phyloP scores from a whole-genome alignment of 2,888 invertebrate genomes.

The Hydriomena furcata region DNA sequence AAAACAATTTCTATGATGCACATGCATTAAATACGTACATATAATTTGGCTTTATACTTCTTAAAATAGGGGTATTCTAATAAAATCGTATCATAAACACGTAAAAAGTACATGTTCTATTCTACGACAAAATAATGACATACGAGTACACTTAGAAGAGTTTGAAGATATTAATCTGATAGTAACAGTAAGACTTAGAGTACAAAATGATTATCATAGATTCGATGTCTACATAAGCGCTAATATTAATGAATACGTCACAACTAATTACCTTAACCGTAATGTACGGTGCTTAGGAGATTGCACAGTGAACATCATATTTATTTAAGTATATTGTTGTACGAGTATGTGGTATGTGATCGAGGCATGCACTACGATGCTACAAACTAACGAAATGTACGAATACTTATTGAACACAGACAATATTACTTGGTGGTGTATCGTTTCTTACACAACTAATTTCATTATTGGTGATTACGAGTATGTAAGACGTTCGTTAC shows the following conservation, averaged over 20 bases:
- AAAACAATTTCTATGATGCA: constrained; percentile 21
- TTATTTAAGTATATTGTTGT: background rate
- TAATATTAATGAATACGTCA: constrained; percentile 47
- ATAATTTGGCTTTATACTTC: constrained; percentile 40
- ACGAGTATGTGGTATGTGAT: constrained; percentile 23
- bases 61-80: constrained; percentile 63
- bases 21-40: constrained; percentile 38
- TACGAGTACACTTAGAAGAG: constrained; percentile 51
- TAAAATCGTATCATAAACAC: constrained; percentile 75
- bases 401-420: constrained; percentile 67
- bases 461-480: constrained; percentile 13
- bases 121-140: constrained; percentile 72
- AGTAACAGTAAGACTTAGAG: constrained; percentile 45
- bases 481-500: constrained; percentile 5
- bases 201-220: constrained; percentile 28
- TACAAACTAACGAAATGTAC: constrained; percentile 36
- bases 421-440: constrained; percentile 70
- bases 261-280: constrained; percentile 34
- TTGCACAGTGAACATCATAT: constrained; percentile 31
- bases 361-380: constrained; percentile 35
- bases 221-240: constrained; percentile 60
- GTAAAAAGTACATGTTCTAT: constrained; percentile 78
- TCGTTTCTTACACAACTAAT: constrained; percentile 49
- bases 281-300: constrained; percentile 51
- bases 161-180: constrained; percentile 47